phyloP scores from a whole-genome alignment of 2,113 vertebrate genomes.

The Rattus rattus region DNA sequence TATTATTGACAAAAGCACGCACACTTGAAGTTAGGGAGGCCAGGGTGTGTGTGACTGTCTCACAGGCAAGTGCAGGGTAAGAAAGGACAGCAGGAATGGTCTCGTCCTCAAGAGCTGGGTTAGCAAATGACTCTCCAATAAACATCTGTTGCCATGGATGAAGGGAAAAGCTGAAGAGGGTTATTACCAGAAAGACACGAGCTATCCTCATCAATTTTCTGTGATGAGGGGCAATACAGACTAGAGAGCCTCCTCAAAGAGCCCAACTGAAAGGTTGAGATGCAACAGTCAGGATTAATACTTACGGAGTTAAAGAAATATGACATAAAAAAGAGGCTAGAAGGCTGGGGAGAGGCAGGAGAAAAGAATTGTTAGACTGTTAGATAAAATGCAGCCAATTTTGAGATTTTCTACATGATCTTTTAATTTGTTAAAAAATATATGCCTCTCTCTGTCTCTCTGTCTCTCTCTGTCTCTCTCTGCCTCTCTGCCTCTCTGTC shows the following conservation, averaged over 20 bases:
- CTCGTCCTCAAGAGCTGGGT: background rate
- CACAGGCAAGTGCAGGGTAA: no score
- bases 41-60: background rate
- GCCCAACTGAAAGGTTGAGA: background rate
- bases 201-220: background rate
- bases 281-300: no score
- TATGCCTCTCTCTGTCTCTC: no score
- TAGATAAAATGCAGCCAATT: background rate
- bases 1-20: background rate
- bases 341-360: background rate
- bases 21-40: background rate
- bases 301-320: background rate
- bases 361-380: background rate
- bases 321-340: background rate
- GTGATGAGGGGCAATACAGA: background rate
- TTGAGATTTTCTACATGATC: background rate
- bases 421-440: background rate
- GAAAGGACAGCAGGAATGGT: rapidly evolving
- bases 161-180: background rate
- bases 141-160: background rate
- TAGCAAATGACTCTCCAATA: background rate
- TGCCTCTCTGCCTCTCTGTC: no score
- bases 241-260: background rate
- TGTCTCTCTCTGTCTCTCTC: no score
- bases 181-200: background rate